Conservation (phyloP, 2,797 vertebrate species). For the Yasuhikotakia modesta region DNA sequence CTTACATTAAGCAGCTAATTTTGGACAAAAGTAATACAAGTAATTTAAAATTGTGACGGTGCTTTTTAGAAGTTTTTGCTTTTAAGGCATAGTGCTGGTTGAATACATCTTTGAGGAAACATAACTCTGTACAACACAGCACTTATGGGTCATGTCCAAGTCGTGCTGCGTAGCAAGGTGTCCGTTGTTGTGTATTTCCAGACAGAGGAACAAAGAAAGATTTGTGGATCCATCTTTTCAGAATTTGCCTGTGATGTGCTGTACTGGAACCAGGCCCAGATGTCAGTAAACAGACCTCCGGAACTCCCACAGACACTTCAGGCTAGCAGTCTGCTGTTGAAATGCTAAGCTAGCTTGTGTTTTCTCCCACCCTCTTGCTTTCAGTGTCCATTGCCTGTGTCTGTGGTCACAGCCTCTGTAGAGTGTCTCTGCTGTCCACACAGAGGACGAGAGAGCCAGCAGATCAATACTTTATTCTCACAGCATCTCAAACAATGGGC, state of each 20-base stretch:
- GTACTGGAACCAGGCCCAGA: neutral
- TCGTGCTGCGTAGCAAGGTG: neutral
- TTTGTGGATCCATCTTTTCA: slow-evolving; percentile 9
- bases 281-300: slow-evolving; percentile 9
- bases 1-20: slow-evolving; percentile 17
- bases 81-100: no score
- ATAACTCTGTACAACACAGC: no score
- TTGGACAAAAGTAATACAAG: neutral
- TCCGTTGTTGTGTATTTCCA: neutral
- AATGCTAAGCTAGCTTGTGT: slow-evolving; percentile 38
- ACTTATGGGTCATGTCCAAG: neutral
- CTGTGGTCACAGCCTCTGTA: slow-evolving; percentile 53
- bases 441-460: slow-evolving; percentile 54
- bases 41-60: neutral
- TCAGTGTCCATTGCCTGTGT: slow-evolving; percentile 64
- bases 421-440: slow-evolving; percentile 44
- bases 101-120: no score
- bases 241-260: neutral
- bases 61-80: no score
- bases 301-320: slow-evolving; percentile 26
- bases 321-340: neutral
- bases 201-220: neutral
- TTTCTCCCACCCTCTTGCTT: slow-evolving; percentile 32
- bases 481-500: slow-evolving; percentile 65
- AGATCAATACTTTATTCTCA: slow-evolving; percentile 62